Percentiles rank a stretch among this genome's conserved stretches.
Evolutionary conservation across 1,140 invertebrate genomes (phyloP).

Genomic region (Drosophila nigromelanica): DNA sequence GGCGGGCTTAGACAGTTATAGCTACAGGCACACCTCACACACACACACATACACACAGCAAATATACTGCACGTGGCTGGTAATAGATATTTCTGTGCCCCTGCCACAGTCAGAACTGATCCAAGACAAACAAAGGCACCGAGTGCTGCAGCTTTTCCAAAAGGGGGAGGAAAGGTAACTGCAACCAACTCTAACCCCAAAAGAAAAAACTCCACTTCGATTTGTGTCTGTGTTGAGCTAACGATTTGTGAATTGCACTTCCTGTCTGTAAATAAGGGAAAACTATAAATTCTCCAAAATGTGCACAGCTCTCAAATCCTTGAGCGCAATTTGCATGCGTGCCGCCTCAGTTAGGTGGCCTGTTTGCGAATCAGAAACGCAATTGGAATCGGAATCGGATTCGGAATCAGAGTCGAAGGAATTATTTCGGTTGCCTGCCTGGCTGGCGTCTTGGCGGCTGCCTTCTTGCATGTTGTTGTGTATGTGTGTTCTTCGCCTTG

Average conservation of each 20-base stretch:
- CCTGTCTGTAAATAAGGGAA: constrained; percentile 77
- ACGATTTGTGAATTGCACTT: constrained; percentile 83
- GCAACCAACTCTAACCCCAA: background rate
- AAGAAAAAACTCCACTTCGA: constrained; percentile 30
- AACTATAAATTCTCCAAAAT: constrained; percentile 75
- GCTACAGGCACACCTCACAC: constrained; percentile 43
- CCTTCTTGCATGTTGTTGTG: background rate
- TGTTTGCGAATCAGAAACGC: constrained; percentile 4
- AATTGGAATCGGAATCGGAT: constrained; percentile 9
- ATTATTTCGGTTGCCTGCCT: constrained; percentile 24
- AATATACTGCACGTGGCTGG: constrained; percentile 24
- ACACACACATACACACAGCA: constrained; percentile 1
- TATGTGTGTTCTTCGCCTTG: constrained; percentile 22
- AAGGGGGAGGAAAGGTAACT: constrained; percentile 4
- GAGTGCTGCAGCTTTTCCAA: constrained; percentile 16
- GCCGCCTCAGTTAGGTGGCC: constrained; percentile 36
- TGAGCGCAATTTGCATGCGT: constrained; percentile 72
- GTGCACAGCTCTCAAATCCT: constrained; percentile 43
- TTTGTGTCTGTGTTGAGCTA: constrained; percentile 64
- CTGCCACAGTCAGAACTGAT: background rate
- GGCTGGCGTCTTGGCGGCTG: constrained; percentile 38
- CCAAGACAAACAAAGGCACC: constrained; percentile 39
- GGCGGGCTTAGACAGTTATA: constrained; percentile 8
- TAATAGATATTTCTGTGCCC: constrained; percentile 12
- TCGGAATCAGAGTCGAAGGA: constrained; percentile 4